Conservation (phyloP, 2,888 invertebrate genomes). For the Melinaea marsaeus region DNA sequence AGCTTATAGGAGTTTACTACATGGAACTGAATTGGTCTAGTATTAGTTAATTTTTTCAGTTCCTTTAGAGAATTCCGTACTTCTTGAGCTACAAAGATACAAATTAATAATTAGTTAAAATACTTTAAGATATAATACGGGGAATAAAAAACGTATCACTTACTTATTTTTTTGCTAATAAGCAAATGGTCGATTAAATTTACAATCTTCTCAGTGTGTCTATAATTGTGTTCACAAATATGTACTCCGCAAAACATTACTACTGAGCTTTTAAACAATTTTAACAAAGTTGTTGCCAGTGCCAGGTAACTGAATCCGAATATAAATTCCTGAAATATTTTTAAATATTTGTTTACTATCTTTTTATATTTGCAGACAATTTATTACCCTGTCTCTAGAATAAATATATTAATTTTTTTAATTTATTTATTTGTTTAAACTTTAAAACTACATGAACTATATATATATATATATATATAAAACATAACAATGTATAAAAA, state of each 20-base stretch:
- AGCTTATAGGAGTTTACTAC: slow-evolving; percentile 53
- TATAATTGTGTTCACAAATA: slow-evolving; percentile 1
- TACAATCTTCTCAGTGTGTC: not conserved
- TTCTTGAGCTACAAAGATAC: slow-evolving; percentile 41
- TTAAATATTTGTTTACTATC: too few species aligned
- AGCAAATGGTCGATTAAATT: not conserved
- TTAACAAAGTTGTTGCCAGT: not conserved
- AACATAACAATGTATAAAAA: too few species aligned
- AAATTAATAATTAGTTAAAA: slow-evolving; percentile 7
- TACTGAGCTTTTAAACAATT: not conserved
- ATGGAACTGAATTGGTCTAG: slow-evolving; percentile 51
- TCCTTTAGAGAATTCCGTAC: slow-evolving; percentile 40
- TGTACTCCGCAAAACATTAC: not conserved
- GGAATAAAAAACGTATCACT: not conserved
- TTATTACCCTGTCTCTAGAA: not conserved
- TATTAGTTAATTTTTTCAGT: slow-evolving; percentile 45
- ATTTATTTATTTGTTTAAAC: too few species aligned
- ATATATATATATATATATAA: too few species aligned
- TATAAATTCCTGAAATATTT: not conserved
- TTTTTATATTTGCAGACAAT: too few species aligned
- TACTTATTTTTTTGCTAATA: not conserved
- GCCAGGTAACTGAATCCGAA: not conserved
- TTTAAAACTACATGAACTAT: not conserved
- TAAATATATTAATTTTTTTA: slow-evolving; percentile 5
- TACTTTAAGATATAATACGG: not conserved